Evolutionary conservation across 2,888 invertebrate genomes (phyloP).

Genomic region (Polyommatus iphigenia): DNA sequence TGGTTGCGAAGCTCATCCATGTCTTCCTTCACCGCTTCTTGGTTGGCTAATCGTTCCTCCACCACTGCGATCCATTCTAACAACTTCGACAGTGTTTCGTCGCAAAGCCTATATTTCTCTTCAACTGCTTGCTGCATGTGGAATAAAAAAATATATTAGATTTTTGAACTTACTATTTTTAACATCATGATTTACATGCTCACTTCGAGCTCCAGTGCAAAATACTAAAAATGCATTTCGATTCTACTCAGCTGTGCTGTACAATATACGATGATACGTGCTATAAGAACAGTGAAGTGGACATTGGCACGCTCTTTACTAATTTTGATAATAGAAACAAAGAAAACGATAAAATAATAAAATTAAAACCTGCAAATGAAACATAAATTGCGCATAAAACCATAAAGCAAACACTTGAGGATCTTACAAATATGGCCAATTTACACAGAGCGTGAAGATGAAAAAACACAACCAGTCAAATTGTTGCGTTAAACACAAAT

Average conservation of each 20-base stretch:
- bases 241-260: constrained; percentile 32
- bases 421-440: constrained; percentile 61
- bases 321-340: background rate
- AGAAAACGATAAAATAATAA: background rate
- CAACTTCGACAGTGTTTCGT: constrained; percentile 90
- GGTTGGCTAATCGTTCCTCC: constrained; percentile 90
- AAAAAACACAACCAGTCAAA: constrained; percentile 68
- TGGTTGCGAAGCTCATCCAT: constrained; percentile 93
- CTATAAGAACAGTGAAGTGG: constrained; percentile 11
- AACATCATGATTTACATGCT: constrained; percentile 35
- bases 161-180: constrained; percentile 37
- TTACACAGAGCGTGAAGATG: constrained; percentile 63
- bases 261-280: constrained; percentile 27
- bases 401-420: constrained; percentile 61
- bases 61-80: constrained; percentile 93
- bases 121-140: constrained; percentile 93
- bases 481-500: constrained; percentile 57
- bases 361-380: constrained; percentile 42
- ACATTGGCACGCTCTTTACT: constrained; percentile 7
- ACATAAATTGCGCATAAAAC: constrained; percentile 52
- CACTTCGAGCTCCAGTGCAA: constrained; percentile 34
- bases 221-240: constrained; percentile 27
- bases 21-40: constrained; percentile 92
- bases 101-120: constrained; percentile 95
- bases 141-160: constrained; percentile 48